A percentile compares a stretch with the other conserved stretches of the same genome.
phyloP scores from a whole-genome alignment of 2,113 vertebrate genomes.

The Crotalus viridis region DNA sequence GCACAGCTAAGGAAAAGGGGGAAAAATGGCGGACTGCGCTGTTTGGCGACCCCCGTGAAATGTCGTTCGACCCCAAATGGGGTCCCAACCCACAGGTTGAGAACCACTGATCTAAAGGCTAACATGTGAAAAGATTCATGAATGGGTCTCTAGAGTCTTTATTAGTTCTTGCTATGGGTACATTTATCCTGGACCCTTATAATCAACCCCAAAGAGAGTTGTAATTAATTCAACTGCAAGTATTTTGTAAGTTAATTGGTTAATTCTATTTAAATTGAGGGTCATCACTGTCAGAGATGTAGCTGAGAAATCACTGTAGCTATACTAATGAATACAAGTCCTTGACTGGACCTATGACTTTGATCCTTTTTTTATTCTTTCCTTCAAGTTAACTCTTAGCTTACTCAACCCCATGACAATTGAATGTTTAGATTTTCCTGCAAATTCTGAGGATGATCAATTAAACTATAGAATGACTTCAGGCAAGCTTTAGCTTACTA shows the following conservation, averaged over 20 bases:
- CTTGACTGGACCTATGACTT: not conserved
- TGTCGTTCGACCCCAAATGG: too few species aligned
- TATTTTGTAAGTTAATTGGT: not conserved
- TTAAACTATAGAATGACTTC: not conserved
- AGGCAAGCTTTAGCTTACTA: not conserved
- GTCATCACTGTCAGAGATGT: not conserved
- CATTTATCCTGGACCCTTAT: not conserved
- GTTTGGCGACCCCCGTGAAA: too few species aligned
- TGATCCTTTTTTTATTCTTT: not conserved
- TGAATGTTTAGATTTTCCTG: not conserved
- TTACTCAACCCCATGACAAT: not conserved
- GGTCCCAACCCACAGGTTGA: too few species aligned
- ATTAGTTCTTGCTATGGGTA: not conserved
- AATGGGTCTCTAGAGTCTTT: not conserved
- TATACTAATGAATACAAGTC: not conserved
- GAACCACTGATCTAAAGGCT: not conserved
- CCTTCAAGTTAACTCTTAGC: not conserved
- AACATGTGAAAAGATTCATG: not conserved
- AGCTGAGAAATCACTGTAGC: not conserved
- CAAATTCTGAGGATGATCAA: not conserved
- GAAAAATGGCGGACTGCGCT: too few species aligned
- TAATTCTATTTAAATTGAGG: not conserved
- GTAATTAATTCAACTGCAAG: not conserved
- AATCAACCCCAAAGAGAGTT: not conserved
- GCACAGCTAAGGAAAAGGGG: too few species aligned